Evolutionary conservation across 2,888 invertebrate species (phyloP).

Genomic region (Bombylius major): DNA sequence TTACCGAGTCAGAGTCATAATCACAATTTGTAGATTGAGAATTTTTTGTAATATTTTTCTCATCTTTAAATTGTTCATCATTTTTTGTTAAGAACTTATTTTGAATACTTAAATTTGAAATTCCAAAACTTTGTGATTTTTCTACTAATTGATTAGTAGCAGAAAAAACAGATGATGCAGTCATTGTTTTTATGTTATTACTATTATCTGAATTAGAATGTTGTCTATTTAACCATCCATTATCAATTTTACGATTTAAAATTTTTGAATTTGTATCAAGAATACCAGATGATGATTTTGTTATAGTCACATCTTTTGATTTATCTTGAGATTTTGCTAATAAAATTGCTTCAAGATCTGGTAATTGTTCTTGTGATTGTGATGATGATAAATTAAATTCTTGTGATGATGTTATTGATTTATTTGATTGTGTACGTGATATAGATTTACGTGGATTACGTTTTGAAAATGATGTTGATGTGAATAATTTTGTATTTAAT

Average conservation of each 20-base stretch:
- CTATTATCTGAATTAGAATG: background rate
- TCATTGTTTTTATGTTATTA: too few species aligned
- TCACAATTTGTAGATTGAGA: background rate
- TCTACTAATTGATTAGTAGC: slow-evolving; percentile 1
- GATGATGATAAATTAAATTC: slow-evolving; percentile 10
- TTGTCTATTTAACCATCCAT: slow-evolving; percentile 34
- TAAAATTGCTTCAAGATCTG: slow-evolving; percentile 35
- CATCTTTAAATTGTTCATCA: too few species aligned
- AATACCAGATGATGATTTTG: slow-evolving; percentile 16
- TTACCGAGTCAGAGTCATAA: slow-evolving; percentile 54
- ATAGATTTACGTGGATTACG: slow-evolving; percentile 64
- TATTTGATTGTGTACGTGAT: slow-evolving; percentile 23
- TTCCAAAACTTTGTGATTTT: slow-evolving; percentile 26
- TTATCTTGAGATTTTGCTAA: slow-evolving; percentile 21
- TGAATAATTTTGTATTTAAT: slow-evolving; percentile 53
- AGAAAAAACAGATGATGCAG: background rate
- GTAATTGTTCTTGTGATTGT: slow-evolving; percentile 19
- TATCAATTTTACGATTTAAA: slow-evolving; percentile 28
- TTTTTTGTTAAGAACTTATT: too few species aligned
- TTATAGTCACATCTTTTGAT: slow-evolving; percentile 19
- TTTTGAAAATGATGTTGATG: slow-evolving; percentile 52
- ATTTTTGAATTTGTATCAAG: slow-evolving; percentile 11
- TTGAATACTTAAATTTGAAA: slow-evolving; percentile 29
- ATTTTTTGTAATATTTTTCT: too few species aligned
- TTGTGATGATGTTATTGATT: slow-evolving; percentile 18